Base-by-base conservation (phyloP, 2,797 vertebrate species). In the Coregonus sp. region DNA sequence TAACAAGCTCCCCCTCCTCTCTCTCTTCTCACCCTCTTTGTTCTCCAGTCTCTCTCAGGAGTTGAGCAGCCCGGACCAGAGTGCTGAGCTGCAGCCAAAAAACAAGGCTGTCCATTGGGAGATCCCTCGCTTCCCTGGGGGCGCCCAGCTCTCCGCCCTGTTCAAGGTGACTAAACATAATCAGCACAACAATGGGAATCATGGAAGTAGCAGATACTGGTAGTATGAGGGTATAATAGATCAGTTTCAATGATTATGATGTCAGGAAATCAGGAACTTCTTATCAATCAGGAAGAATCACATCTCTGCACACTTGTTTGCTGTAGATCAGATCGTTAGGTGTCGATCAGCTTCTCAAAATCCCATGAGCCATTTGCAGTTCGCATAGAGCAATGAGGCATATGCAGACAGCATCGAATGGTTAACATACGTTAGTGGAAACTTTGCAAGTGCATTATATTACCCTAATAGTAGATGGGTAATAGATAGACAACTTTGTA, bases 41-140 rank as follows among this genome's bases (percentile, higher is more conserved):
- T 63, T 52, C 69, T 51, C 2, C 84, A 97, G 96, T 88, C 79
- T 97, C 47, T 96, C 96, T 0, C 96, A 97, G 92, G 96, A 97
- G 88, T 91, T 98, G 79, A 97, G 97, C 89, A 97, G 96, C 79
- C 96, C 96, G 0, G 96, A 98, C 54, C 97, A 98, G 91, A 94
- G 82, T 0, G 95, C 96, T 0, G 94, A 95, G 83, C 89, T 98
- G 75, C 87, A 86, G 83, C 82, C 78, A 0, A 89, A 90, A 77
- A 94, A 90, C 65, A 90, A 96, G 82, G 93, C 94, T 0, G 75
- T 98, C 5, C 81, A 77, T 35, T 98, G 97, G 97, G 84, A 90
- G 70, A 92, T 98, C 70, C 95, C 95, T 0, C 94, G 95, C 0
- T 94, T 97, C 70, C 91, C 94, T 0, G 97, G 97, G 37, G 97